Evolutionary conservation across 2,113 vertebrate genomes (phyloP), one percentile per base, ranked within the genome.

Genomic region (Equus przewalskii): DNA sequence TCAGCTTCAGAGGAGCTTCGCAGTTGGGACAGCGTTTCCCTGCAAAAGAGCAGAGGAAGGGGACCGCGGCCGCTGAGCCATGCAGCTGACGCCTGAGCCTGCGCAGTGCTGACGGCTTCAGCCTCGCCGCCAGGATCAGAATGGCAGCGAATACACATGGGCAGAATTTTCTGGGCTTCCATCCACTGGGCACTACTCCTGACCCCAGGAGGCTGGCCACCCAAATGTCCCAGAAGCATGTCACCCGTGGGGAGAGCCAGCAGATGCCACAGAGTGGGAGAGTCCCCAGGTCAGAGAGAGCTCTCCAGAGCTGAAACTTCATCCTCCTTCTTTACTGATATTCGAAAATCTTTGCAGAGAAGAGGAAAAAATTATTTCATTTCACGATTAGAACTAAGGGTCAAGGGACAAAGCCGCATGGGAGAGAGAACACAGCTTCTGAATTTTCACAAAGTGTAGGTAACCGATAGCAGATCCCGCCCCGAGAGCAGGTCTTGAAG

Each of bases 21-120:
- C 99, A 99, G 93, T 99, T 99, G 88, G 99, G 99, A 69, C 99
- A 99, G 83, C 97, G 97, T 91, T 99, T 99, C 72, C 98, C 99
- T 99, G 33, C 14, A 95, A 44, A 96, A 93, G 86, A 94, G 81
- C 0, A 78, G 41, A 65, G 33, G 70, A 58, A 85, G 94, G 91
- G 80, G 69, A 93, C 8, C 28, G 41, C 0, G 0, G 1, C 30
- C 0, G 26, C 28, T 24, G 33, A 69, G 41, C 11, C 58, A 0
- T 1, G 19, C 26, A 12, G n/a, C 7, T 6, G 60, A n/a, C 15
- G 41, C 33, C 44, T 10, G 21, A 36, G 54, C 44, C 54, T 41
- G 10, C 3, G 26, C 12, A 8, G 36, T 22, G 46, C 44, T n/a
- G 19, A 6, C 0, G 1, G 54, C 5, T 6, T 84, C 21, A 13